Base-by-base conservation (phyloP, 2,797 vertebrate species). In the Semaprochilodus insignis region DNA sequence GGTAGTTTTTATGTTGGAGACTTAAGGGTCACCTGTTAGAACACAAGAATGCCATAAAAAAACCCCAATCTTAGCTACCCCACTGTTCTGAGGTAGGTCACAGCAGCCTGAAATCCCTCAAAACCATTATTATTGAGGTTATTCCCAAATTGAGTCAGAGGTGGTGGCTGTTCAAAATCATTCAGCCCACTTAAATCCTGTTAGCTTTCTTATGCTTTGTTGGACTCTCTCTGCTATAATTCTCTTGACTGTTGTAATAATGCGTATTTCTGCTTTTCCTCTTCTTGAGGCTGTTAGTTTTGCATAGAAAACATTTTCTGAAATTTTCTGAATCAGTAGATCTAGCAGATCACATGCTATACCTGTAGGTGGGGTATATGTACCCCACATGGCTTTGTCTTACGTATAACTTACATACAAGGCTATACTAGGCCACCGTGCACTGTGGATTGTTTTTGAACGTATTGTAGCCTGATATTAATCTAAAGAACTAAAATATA, bases 301-400 rank as follows among this genome's bases (percentile, higher is more conserved):
- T 34, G 13, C 6, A 27, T 16, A 16, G 27, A 25, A 65, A 65
- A 16, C 1, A 16, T 31, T 3, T 40, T 36, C 25, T 66, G 31
- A 34, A 21, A 2, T 6, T 66, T 6, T 65, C 25, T 31, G 15
- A 21, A 1, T 21, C 34, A 40, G 34, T 4, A 4, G 66, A 15
- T 66, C 19, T 40, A 40, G 66, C 66, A 69, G 66, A 44, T 69
- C 19, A 69, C 34, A 21, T 44, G 40, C 66, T n/a, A 69, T 19
- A 69, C 44, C 69, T 71, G 69, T 71, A 71, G 40, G 69, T 71
- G 70, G 27, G 72, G 31, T 74, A 57, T 55, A 74, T 57, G 71
- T 55, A 34, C 31, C 57, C 57, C 55, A 25, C 11, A 27, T 55
- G 27, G 17, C 51, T 55, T 54, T 17, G 25, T 54, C 51, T 19